Evolutionary conservation across 2,113 vertebrate species (phyloP), one percentile per base, ranked within the genome.

Genomic region (Ictidomys tridecemlineatus): DNA sequence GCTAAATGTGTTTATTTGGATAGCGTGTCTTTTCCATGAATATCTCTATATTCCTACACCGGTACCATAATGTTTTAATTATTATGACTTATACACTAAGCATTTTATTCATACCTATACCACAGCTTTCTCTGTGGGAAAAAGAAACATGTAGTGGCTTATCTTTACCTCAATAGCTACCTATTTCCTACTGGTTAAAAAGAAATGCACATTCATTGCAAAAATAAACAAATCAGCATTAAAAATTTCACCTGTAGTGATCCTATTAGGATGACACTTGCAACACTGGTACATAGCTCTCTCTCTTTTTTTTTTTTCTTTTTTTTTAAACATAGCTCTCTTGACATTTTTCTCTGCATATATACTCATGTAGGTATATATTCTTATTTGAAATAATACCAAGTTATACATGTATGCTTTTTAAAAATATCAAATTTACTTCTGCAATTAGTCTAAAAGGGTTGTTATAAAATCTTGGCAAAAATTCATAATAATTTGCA

Each of bases 21-120:
- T 67, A 84, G 18, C 76, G 14, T 94, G 61, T 88, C 67, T 96
- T 96, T 96, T 89, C 63, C 34, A 89, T 48, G 94, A 96, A 92
- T 89, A 20, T 26, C 34, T 89, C 34, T 90, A 7, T 90, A 4
- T 93, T 70, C 51, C n/a, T 88, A 10, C 16, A n/a, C 91, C 73
- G 85, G 13, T 42, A 48, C 45, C 74, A 28, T 88, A 42, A n/a
- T 48, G 51, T 85, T 82, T 87, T 69, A 84, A 32, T 72, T 85
- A 58, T 85, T 8, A 12, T 76, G 61, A 61, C 58, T 85, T 80
- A 10, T 18, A 51, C n/a, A 72, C 3, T 85, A 26, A 89, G 45
- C 61, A n/a, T 91, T 92, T 86, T 58, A 26, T 73, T 61, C n/a
- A 42, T 91, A 22, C n/a, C 74, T 94, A 13, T 70, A 30, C 89